These are phyloP conservation scores for Pygocentrus nattereri DNA, from an alignment of 2,797 vertebrate genomes.

Conservation along the genomic window DNA sequence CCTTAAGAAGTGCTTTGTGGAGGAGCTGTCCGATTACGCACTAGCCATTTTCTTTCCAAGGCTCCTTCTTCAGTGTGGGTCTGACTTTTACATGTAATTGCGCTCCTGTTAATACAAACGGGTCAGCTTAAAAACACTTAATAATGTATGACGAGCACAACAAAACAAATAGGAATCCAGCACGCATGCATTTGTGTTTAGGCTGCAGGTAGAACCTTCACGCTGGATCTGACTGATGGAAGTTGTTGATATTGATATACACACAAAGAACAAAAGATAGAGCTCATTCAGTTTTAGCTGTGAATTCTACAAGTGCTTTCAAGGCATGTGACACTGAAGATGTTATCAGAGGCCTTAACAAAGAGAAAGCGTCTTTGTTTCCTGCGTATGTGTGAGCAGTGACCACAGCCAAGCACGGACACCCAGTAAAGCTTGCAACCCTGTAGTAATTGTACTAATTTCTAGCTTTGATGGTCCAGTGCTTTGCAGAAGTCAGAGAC, in stretches of 20 bases:
- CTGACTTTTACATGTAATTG: not conserved
- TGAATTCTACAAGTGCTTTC: not conserved
- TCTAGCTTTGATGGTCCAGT: not conserved
- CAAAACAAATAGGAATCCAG: not conserved
- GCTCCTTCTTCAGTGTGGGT: constrained; percentile 19
- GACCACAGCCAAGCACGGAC: not conserved
- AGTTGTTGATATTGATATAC: too few relatives aligned
- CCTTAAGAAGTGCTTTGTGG: constrained; percentile 51
- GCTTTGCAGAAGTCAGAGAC: too few relatives aligned
- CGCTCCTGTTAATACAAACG: constrained; percentile 17
- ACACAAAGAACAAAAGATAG: not conserved
- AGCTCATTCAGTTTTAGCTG: not conserved
- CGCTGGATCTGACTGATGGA: not conserved
- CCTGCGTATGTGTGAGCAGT: not conserved
- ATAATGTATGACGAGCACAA: not conserved
- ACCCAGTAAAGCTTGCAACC: not conserved
- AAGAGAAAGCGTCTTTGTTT: not conserved
- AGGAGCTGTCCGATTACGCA: constrained; percentile 48
- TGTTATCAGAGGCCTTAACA: not conserved
- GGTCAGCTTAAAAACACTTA: not conserved
- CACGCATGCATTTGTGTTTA: not conserved
- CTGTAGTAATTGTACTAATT: not conserved
- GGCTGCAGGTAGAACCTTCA: not conserved
- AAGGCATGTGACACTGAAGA: not conserved
- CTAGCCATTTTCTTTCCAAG: constrained; percentile 17